Evolutionary conservation across 2,888 invertebrate species (phyloP).

Genomic region (Psylliodes chrysocephalus): DNA sequence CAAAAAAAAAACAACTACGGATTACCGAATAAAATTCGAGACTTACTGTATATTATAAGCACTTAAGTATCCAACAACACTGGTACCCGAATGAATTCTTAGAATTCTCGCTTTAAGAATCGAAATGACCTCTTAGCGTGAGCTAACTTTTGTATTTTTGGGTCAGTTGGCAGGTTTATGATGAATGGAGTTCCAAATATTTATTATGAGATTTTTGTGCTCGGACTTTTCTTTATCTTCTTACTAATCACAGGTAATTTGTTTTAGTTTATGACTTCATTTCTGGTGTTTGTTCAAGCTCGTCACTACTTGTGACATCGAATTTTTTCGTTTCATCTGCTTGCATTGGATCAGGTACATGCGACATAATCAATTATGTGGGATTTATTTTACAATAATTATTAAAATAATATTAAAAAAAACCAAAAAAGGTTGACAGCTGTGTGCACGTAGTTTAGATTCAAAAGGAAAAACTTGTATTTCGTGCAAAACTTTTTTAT

Average conservation of each 20-base stretch:
- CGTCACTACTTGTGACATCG: not conserved
- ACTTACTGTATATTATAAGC: too few relatives aligned
- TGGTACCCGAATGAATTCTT: not conserved
- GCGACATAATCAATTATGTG: too few relatives aligned
- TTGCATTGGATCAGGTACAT: too few relatives aligned
- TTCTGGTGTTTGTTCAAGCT: not conserved
- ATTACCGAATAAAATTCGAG: too few relatives aligned
- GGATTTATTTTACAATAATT: too few relatives aligned
- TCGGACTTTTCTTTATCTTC: conserved; percentile 7
- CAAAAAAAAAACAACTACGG: too few relatives aligned
- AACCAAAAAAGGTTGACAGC: too few relatives aligned
- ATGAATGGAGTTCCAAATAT: conserved; percentile 19
- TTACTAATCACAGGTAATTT: conserved; percentile 13
- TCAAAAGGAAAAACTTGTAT: too few relatives aligned
- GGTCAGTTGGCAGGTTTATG: conserved; percentile 16
- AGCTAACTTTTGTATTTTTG: conserved; percentile 1
- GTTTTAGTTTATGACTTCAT: conserved; percentile 22
- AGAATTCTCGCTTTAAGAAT: conserved; percentile 6
- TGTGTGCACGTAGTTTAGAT: too few relatives aligned
- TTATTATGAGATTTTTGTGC: conserved; percentile 18
- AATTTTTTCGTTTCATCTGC: too few relatives aligned
- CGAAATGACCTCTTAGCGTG: conserved; percentile 20
- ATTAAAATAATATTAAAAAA: too few relatives aligned
- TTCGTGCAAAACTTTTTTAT: too few relatives aligned
- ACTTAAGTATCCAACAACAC: not conserved